Base-by-base conservation (phyloP, 2,113 vertebrate species). In the Vulpes lagopus region DNA sequence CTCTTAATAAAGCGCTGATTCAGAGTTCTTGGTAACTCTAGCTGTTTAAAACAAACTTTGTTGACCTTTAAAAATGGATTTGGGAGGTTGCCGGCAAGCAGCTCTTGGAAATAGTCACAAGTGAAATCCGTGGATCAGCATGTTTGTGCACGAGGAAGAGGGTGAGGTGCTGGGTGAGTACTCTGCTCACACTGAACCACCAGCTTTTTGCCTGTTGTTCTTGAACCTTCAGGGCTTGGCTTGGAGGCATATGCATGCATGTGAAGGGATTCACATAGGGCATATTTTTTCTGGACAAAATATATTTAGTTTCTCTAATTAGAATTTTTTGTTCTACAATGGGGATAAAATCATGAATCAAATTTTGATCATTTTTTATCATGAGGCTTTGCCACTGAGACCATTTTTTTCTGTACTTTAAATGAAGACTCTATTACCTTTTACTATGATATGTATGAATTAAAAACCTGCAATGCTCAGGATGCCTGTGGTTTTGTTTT, bases 321-420 rank as follows among this genome's bases (percentile, higher is more conserved):
- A 92, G 43, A 83, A 38, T 59, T 85, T 93, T 91, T 79, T 86
- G 19, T 67, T 57, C 49, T 78, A 51, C 32, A 64, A 35, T 69
- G 84, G 57, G 22, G 27, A 79, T 38, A 79, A 96, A 79, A 90
- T 76, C 53, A 80, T 8, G 17, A 95, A 76, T 76, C 60, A 93
- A 30, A 86, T 53, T 85, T 89, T 64, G 27, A 67, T 64, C 3
- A 25, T 53, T 83, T 93, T 38, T 80, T 4, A 51, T 11, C 22
- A 35, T 17, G 30, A 89, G n/a, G 22, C 35, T 91, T 92, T 53
- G 19, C 20, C 53, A 51, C 12, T n/a, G 43, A 81, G 67, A 85
- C 4, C 11, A 20, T 16, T 67, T 55, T 65, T 19, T 55, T 3
- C 79, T 35, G 53, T 49, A 12, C 6, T 69, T 27, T 43, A 87